Percentiles rank a stretch among this genome's conserved stretches.
Evolutionary conservation across 2,797 vertebrate genomes (phyloP).

Genomic region (Lutjanus argentimaculatus): DNA sequence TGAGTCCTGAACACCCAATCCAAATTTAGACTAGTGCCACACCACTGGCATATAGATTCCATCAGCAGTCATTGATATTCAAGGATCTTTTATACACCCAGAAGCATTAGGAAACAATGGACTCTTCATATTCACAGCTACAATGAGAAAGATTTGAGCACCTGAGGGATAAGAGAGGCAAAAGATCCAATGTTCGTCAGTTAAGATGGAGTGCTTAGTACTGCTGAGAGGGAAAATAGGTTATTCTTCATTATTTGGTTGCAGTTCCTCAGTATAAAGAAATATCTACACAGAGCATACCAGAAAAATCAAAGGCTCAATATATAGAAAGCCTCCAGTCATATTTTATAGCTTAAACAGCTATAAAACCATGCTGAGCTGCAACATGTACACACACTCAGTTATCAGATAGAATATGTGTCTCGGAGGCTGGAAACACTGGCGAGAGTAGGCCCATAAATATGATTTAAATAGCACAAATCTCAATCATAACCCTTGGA

Average conservation of each 20-base stretch:
- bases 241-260: not conserved
- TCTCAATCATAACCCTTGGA: slow-evolving; percentile 36
- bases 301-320: no score
- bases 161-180: not conserved
- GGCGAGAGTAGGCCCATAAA: slow-evolving; percentile 18
- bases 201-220: not conserved
- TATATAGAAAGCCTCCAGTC: slow-evolving; percentile 1
- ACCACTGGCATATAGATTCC: slow-evolving; percentile 16
- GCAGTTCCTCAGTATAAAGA: not conserved
- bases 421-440: slow-evolving; percentile 35
- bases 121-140: slow-evolving; percentile 27
- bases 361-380: slow-evolving; percentile 28
- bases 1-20: slow-evolving; percentile 34
- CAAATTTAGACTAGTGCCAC: slow-evolving; percentile 43
- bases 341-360: slow-evolving; percentile 7
- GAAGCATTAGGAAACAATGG: slow-evolving; percentile 40
- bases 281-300: not conserved
- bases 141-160: slow-evolving; percentile 7
- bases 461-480: slow-evolving; percentile 38
- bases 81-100: slow-evolving; percentile 22
- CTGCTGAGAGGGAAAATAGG: not conserved
- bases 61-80: slow-evolving; percentile 36
- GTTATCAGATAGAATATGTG: slow-evolving; percentile 41
- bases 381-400: slow-evolving; percentile 22
- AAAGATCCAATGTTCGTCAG: not conserved